phyloP scores from a whole-genome alignment of 2,113 vertebrate species.

The Aspidoscelis tigris region DNA sequence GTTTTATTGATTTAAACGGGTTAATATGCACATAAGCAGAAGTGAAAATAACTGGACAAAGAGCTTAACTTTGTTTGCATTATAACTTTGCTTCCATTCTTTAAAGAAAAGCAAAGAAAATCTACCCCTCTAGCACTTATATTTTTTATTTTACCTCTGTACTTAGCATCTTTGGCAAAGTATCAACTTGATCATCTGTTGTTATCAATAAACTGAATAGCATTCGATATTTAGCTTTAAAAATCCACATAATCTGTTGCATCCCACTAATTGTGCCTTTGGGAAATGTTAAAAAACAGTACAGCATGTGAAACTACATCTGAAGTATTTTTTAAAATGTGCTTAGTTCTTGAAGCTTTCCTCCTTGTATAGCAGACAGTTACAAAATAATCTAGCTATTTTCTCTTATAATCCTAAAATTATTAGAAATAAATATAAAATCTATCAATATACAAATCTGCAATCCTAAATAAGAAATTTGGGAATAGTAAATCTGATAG shows the following conservation, averaged over 20 bases:
- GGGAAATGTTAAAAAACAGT: neutral
- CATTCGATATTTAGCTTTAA: constrained; percentile 2
- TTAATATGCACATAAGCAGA: neutral
- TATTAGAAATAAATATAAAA: neutral
- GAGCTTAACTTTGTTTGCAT: neutral
- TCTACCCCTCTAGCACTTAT: constrained; percentile 50
- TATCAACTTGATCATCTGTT: no score
- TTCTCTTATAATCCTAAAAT: neutral
- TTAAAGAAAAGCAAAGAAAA: constrained; percentile 38
- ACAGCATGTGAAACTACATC: neutral
- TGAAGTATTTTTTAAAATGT: constrained; percentile 16
- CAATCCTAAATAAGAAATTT: neutral
- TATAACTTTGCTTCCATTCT: neutral
- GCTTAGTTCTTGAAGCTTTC: constrained; percentile 19
- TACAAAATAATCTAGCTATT: neutral
- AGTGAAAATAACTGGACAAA: neutral
- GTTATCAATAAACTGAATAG: constrained; percentile 5
- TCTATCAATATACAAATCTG: neutral
- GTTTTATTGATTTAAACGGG: neutral
- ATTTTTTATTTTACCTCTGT: constrained; percentile 33
- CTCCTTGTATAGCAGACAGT: neutral
- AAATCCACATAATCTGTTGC: neutral
- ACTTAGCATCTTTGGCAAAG: constrained; percentile 39
- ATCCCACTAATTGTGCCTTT: neutral
- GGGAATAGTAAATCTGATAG: neutral